Percentiles rank a stretch among this genome's conserved stretches.
These are phyloP conservation scores for Hypanus sabinus DNA, from an alignment of 2,113 vertebrate genomes.

Conservation along the genomic window DNA sequence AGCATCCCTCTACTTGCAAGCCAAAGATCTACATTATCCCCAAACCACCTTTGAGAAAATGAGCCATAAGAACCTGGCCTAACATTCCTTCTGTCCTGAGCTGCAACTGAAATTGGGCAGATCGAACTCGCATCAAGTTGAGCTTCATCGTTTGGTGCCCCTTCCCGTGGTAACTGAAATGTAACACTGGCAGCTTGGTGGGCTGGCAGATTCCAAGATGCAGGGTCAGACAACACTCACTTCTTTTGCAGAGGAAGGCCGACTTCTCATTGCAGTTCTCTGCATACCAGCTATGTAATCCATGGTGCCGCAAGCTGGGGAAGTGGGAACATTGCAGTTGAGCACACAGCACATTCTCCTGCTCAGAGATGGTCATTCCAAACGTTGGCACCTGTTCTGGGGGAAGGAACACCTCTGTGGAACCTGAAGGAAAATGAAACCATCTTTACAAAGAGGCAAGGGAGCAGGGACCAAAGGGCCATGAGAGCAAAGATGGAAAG, in stretches of 20 bases:
- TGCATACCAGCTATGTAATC: constrained; percentile 89
- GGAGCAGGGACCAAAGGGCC: too few relatives aligned
- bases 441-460: too few relatives aligned
- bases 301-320: constrained; percentile 74
- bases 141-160: not conserved
- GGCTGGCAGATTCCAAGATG: not conserved
- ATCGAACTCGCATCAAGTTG: not conserved
- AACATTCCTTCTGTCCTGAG: too few relatives aligned
- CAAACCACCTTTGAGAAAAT: too few relatives aligned
- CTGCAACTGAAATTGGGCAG: not conserved
- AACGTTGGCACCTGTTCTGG: constrained; percentile 71
- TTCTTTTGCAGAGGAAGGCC: constrained; percentile 92
- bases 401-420: constrained; percentile 84
- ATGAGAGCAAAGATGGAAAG: too few relatives aligned
- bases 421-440: constrained; percentile 55
- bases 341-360: constrained; percentile 80
- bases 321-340: constrained; percentile 87
- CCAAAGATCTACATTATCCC: too few relatives aligned
- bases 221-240: constrained; percentile 56
- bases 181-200: not conserved
- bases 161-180: not conserved
- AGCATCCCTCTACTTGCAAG: too few relatives aligned
- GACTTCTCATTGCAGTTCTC: constrained; percentile 94
- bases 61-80: too few relatives aligned
- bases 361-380: constrained; percentile 64